Base-by-base conservation (phyloP, 2,797 vertebrate genomes). In the Darevskia nairensis region DNA sequence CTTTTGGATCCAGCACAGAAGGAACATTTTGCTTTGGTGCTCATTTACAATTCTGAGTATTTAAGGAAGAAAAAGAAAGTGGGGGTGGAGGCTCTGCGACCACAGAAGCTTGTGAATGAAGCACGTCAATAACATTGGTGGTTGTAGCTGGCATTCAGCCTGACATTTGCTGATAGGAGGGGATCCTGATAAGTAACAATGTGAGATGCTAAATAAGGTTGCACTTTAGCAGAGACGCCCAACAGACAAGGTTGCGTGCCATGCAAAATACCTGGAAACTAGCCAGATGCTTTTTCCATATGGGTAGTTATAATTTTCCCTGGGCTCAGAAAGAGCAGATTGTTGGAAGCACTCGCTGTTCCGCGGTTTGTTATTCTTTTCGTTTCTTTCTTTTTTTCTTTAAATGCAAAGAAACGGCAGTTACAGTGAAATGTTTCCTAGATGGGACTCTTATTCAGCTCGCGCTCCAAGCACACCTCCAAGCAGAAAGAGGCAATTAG, bases 331-430 rank as follows among this genome's bases (percentile, higher is more conserved):
- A 94, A 82, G 92, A 87, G 91, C 93, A 94, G 94, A 92, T 85
- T 93, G 92, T 90, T 94, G 93, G 92, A 94, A 95, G 91, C 61
- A 93, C 92, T 91, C 92, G 89, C 91, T 92, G 91, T 95, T 94
- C 93, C 39, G 78, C 82, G 76, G 80, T 88, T 92, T 91, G 86
- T 79, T 82, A 35, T 91, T 90, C 81, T 90, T n/a, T 68, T 91
- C 89, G 64, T 39, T 71, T 75, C 1, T 44, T 77, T 10, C n/a
- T 35, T 8, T 8, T 59, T 61, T 32, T 59, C 75, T 59, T 15
- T n/a, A 0, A 81, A 83, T 79, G 32, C 87, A 61, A 71, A 69
- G 88, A 93, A 90, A 90, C 88, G 82, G 91, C 89, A 87, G 87
- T 83, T 50, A 39, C 92, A 90, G 90, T 9, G 84, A 89, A 85